phyloP scores from a whole-genome alignment of 2,888 invertebrate species.

The Anodontia alba region DNA sequence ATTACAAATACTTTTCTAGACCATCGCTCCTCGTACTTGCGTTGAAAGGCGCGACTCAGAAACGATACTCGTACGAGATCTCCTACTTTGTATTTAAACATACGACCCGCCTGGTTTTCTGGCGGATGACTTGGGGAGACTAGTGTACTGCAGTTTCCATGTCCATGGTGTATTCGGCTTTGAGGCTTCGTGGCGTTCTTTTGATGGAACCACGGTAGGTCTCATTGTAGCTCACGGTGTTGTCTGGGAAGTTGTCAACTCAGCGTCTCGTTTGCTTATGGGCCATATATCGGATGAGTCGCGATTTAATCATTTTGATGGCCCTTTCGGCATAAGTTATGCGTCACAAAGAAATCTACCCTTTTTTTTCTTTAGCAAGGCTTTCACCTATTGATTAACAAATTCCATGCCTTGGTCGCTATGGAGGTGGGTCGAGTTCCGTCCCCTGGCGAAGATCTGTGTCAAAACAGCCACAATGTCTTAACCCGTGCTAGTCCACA shows the following conservation, averaged over 20 bases:
- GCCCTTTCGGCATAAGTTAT: conserved; percentile 21
- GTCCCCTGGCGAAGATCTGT: conserved; percentile 35
- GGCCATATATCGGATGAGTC: conserved; percentile 42
- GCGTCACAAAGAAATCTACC: conserved; percentile 28
- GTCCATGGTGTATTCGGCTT: conserved; percentile 15
- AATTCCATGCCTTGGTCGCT: conserved; percentile 42
- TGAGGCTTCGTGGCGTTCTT: conserved; percentile 40
- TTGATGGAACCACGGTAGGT: conserved; percentile 48
- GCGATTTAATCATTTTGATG: conserved; percentile 45
- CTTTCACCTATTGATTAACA: conserved; percentile 39
- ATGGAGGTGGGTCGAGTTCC: conserved; percentile 22
- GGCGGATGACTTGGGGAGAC: not conserved
- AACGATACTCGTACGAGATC: conserved; percentile 37
- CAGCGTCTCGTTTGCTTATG: conserved; percentile 38
- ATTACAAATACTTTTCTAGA: conserved; percentile 40
- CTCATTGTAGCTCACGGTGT: conserved; percentile 43
- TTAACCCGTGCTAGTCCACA: conserved; percentile 36
- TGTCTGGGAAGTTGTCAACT: conserved; percentile 34
- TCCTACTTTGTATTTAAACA: conserved; percentile 42
- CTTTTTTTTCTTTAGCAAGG: conserved; percentile 27
- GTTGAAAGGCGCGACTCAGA: conserved; percentile 24
- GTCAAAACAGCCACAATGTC: conserved; percentile 40
- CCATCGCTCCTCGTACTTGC: conserved; percentile 48
- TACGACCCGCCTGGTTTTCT: not conserved
- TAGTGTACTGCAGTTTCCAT: conserved; percentile 40